phyloP scores from a whole-genome alignment of 2,113 vertebrate genomes.

The Saguinus imperator region DNA sequence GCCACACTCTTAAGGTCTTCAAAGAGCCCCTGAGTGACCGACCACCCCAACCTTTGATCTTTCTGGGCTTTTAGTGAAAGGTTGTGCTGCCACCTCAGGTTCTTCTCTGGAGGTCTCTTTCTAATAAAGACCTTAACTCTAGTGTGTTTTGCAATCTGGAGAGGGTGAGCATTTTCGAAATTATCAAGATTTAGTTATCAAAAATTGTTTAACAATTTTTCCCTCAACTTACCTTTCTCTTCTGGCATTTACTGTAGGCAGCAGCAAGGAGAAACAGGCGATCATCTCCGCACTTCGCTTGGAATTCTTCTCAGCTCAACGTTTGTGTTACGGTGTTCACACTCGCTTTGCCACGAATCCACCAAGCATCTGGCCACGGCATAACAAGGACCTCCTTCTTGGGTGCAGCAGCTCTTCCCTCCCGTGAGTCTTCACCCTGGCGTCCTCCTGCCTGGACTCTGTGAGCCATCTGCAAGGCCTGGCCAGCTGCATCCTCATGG shows the following conservation, averaged over 20 bases:
- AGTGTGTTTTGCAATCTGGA: background rate
- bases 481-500: background rate
- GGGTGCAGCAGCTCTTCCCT: rapidly evolving
- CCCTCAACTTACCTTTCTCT: background rate
- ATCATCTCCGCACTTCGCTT: rapidly evolving
- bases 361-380: rapidly evolving
- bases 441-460: rapidly evolving
- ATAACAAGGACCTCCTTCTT: rapidly evolving
- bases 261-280: rapidly evolving
- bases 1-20: background rate
- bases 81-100: rapidly evolving
- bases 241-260: rapidly evolving
- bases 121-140: background rate
- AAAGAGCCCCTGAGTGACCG: background rate
- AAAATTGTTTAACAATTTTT: background rate
- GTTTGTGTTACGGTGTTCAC: rapidly evolving
- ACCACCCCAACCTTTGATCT: rapidly evolving
- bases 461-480: background rate
- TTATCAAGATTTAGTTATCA: background rate
- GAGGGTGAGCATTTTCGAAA: background rate
- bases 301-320: background rate
- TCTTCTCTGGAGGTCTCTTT: background rate
- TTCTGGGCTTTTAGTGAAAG: rapidly evolving
- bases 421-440: rapidly evolving
- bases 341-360: rapidly evolving